Conservation (phyloP, 1,140 invertebrate genomes). For the Bombus ignitus region DNA sequence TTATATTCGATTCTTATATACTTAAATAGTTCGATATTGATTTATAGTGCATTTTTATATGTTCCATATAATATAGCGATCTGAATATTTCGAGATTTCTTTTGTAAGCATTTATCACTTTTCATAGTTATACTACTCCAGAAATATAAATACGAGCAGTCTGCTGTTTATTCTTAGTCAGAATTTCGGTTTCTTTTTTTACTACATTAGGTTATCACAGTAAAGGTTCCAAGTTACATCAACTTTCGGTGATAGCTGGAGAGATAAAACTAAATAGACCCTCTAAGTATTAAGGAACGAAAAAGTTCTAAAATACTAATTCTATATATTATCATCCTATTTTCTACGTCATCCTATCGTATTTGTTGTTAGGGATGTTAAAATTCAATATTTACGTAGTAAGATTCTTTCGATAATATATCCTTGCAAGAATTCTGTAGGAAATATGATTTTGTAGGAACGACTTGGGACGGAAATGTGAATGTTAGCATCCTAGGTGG, state of each 20-base stretch:
- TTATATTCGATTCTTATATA: neutral
- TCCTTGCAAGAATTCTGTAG: neutral
- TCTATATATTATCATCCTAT: neutral
- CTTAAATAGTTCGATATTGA: neutral
- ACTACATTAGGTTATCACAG: constrained; percentile 70
- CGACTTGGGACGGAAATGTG: neutral
- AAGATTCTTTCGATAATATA: neutral
- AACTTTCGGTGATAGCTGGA: constrained; percentile 69
- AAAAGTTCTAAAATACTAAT: neutral
- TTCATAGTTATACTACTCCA: neutral
- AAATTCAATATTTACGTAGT: neutral
- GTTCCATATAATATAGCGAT: neutral
- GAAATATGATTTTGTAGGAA: neutral
- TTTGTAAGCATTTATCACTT: neutral
- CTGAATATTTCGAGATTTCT: neutral
- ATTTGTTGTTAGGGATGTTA: neutral
- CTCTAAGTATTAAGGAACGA: neutral
- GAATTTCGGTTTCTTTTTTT: constrained; percentile 38
- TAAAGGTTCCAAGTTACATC: constrained; percentile 62
- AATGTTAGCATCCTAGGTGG: neutral
- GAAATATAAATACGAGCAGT: neutral
- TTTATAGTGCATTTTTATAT: neutral
- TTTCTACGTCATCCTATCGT: neutral
- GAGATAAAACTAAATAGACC: constrained; percentile 26
- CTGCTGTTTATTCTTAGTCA: neutral